These are phyloP conservation scores for Merluccius polli DNA, from an alignment of 2,797 vertebrate species.

Conservation along the genomic window DNA sequence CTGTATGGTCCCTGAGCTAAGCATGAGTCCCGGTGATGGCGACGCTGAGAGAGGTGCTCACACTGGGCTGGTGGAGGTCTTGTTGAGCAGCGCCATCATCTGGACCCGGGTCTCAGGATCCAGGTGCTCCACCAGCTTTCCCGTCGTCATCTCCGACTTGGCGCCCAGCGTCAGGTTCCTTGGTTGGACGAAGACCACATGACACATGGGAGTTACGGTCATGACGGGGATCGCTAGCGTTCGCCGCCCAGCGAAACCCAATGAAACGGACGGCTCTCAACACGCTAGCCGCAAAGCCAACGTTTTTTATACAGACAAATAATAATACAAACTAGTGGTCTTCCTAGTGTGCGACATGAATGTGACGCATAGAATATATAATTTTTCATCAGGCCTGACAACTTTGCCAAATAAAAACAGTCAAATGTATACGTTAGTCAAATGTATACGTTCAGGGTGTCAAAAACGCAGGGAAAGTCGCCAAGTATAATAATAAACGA, in stretches of 20 bases:
- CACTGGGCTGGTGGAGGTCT: slow-evolving; percentile 61
- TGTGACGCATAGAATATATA: too few relatives aligned
- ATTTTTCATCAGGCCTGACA: too few relatives aligned
- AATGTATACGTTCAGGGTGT: too few relatives aligned
- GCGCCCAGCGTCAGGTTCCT: slow-evolving; percentile 85
- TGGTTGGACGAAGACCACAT: slow-evolving; percentile 48
- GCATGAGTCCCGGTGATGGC: not conserved
- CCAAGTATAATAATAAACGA: too few relatives aligned
- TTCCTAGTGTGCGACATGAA: too few relatives aligned
- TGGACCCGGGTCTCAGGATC: slow-evolving; percentile 40
- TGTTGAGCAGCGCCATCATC: slow-evolving; percentile 72
- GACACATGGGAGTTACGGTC: not conserved
- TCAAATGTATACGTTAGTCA: too few relatives aligned
- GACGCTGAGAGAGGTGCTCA: slow-evolving; percentile 69
- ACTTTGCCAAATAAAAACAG: too few relatives aligned
- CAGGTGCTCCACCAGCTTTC: slow-evolving; percentile 77
- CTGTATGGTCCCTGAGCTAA: too few relatives aligned
- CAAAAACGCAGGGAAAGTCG: too few relatives aligned
- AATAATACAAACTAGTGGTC: too few relatives aligned
- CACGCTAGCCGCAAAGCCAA: not conserved
- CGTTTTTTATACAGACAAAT: too few relatives aligned
- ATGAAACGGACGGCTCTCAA: not conserved
- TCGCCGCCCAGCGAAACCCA: not conserved
- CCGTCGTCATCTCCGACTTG: slow-evolving; percentile 84
- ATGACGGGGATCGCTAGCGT: not conserved